Percentiles rank a stretch among this genome's conserved stretches.
Evolutionary conservation across 2,888 invertebrate genomes (phyloP).

Genomic region (Ophonus ardosiacus): DNA sequence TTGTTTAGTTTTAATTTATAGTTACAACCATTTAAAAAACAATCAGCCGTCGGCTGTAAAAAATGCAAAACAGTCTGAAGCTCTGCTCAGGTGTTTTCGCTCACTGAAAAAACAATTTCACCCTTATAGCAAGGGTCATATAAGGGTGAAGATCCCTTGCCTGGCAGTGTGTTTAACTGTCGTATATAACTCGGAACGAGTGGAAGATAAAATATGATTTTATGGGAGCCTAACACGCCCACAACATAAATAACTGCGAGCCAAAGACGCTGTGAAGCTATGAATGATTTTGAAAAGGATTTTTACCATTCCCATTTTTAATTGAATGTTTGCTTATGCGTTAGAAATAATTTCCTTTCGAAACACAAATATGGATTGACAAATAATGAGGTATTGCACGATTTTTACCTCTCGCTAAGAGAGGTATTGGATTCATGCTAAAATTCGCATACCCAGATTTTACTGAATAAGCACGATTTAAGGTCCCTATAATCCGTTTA

Average conservation of each 20-base stretch:
- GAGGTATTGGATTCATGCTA: no score
- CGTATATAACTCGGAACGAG: slow-evolving; percentile 58
- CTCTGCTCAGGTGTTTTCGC: slow-evolving; percentile 36
- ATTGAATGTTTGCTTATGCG: background rate
- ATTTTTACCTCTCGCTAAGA: no score
- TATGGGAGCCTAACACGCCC: slow-evolving; percentile 70
- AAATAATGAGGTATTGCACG: no score
- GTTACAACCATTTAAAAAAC: slow-evolving; percentile 63
- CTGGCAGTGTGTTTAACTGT: slow-evolving; percentile 34
- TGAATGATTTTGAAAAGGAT: slow-evolving; percentile 18
- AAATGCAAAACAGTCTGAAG: slow-evolving; percentile 49
- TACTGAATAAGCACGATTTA: no score
- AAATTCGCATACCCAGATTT: no score
- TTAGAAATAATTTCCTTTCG: background rate
- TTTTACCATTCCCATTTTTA: background rate
- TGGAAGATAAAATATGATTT: slow-evolving; percentile 70
- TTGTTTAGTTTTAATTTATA: slow-evolving; percentile 61
- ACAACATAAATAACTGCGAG: slow-evolving; percentile 45
- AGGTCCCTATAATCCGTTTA: no score
- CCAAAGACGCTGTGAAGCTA: slow-evolving; percentile 6
- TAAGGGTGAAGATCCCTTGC: background rate
- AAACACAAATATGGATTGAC: no score
- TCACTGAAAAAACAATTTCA: slow-evolving; percentile 34
- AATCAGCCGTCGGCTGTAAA: slow-evolving; percentile 48
- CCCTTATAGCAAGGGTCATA: background rate